phyloP scores from a whole-genome alignment of 2,888 invertebrate species.

The Thumatha senex region DNA sequence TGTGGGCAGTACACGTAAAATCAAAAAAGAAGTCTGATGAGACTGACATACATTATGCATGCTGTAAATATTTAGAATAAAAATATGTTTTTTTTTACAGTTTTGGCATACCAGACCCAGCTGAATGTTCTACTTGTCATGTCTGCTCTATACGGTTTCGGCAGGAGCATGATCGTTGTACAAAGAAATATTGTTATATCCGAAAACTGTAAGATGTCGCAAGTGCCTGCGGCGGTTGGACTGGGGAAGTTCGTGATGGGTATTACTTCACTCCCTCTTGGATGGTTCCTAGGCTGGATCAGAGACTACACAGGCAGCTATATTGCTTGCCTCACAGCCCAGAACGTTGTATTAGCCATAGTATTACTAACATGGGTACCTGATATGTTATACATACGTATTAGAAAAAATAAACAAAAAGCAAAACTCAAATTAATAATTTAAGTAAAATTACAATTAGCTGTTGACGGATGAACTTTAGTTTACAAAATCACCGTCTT shows the following conservation, averaged over 20 bases:
- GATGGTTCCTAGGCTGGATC: constrained; percentile 86
- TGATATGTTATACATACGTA: constrained; percentile 74
- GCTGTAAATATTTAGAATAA: too few relatives aligned
- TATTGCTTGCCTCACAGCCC: constrained; percentile 84
- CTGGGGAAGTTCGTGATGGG: constrained; percentile 89
- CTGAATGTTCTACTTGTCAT: constrained; percentile 76
- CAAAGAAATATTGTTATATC: constrained; percentile 88
- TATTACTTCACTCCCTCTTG: constrained; percentile 85
- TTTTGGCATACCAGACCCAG: constrained; percentile 84
- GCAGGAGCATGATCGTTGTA: constrained; percentile 88
- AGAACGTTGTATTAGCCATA: constrained; percentile 80
- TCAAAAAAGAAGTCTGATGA: too few relatives aligned
- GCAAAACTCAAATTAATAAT: not conserved
- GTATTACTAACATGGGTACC: constrained; percentile 84
- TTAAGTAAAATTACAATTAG: too few relatives aligned
- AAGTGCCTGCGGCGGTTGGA: constrained; percentile 87
- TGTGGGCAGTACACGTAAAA: too few relatives aligned
- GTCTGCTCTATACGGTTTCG: constrained; percentile 86
- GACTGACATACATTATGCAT: too few relatives aligned
- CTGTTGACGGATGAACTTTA: too few relatives aligned
- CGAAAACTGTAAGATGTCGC: constrained; percentile 81
- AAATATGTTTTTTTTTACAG: constrained; percentile 55
- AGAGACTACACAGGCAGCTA: constrained; percentile 86
- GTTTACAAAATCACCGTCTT: too few relatives aligned
- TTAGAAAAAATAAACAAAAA: constrained; percentile 56